These are phyloP conservation scores for Taxidea taxus DNA, from an alignment of 2,113 vertebrate species.

Conservation along the genomic window DNA sequence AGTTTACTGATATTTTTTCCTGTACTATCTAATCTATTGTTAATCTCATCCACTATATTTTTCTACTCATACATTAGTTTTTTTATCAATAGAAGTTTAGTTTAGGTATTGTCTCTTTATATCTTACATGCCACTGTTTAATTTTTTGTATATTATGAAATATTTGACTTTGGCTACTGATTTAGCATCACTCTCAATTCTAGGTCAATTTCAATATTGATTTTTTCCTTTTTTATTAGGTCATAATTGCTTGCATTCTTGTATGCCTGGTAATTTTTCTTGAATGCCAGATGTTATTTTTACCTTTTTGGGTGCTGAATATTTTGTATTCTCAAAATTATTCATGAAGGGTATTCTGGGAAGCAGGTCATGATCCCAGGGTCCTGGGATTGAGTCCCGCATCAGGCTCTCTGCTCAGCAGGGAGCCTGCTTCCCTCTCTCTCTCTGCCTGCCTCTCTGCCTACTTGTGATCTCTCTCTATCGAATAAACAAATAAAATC, in stretches of 20 bases:
- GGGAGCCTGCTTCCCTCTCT: no score
- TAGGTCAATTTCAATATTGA: neutral
- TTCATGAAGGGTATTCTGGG: neutral
- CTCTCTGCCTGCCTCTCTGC: no score
- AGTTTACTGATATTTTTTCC: neutral
- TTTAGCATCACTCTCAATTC: neutral
- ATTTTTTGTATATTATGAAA: neutral
- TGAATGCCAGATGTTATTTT: neutral
- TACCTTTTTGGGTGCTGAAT: neutral
- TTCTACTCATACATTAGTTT: neutral
- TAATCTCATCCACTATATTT: neutral
- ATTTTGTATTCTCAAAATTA: neutral
- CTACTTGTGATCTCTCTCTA: no score
- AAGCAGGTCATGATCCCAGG: no score
- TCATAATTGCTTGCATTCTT: neutral
- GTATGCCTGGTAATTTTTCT: neutral
- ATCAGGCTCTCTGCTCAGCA: no score
- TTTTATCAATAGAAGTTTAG: neutral
- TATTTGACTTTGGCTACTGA: neutral
- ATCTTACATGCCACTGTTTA: neutral
- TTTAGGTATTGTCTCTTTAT: neutral
- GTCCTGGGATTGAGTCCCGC: no score
- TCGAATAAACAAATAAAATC: no score
- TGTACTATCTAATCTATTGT: neutral
- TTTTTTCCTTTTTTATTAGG: neutral